phyloP scores from a whole-genome alignment of 2,113 vertebrate species.

The Sarotherodon lohbergeri region DNA sequence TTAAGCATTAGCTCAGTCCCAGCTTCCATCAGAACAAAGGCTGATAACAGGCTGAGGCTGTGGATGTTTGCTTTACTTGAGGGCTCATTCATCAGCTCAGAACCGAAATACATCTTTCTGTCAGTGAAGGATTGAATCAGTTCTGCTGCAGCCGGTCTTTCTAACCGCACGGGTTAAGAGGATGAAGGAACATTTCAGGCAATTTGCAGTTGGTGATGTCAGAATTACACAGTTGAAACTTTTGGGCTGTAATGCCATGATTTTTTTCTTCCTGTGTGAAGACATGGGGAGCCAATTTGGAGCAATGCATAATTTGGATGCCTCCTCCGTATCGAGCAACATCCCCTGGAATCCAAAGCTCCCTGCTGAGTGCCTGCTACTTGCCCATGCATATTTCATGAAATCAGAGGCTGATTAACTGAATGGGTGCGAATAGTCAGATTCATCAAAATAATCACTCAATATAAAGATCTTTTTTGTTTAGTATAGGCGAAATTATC shows the following conservation, averaged over 20 bases:
- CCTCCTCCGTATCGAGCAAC: conserved; percentile 6
- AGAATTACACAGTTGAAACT: neutral
- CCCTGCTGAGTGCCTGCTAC: conserved; percentile 44
- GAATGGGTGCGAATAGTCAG: conserved; percentile 23
- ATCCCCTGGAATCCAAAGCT: conserved; percentile 33
- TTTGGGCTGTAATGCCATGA: neutral
- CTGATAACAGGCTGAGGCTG: neutral
- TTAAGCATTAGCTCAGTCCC: neutral
- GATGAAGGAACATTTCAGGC: neutral
- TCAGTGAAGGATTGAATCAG: neutral
- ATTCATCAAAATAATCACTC: conserved; percentile 38
- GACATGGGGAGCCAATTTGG: conserved; percentile 42
- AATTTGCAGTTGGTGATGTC: neutral
- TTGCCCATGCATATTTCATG: conserved; percentile 69
- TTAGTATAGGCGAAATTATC: neutral
- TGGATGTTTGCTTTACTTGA: neutral
- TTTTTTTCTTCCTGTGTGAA: neutral
- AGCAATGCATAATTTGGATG: conserved; percentile 31
- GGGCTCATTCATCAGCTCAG: neutral
- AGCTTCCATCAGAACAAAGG: neutral
- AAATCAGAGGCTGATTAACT: conserved; percentile 67
- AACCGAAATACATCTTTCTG: conserved; percentile 1
- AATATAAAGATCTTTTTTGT: neutral
- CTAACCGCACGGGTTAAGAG: neutral
- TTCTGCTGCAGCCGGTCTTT: neutral